Evolutionary conservation across 2,113 vertebrate genomes (phyloP).

Genomic region (Dipodomys stephensi): DNA sequence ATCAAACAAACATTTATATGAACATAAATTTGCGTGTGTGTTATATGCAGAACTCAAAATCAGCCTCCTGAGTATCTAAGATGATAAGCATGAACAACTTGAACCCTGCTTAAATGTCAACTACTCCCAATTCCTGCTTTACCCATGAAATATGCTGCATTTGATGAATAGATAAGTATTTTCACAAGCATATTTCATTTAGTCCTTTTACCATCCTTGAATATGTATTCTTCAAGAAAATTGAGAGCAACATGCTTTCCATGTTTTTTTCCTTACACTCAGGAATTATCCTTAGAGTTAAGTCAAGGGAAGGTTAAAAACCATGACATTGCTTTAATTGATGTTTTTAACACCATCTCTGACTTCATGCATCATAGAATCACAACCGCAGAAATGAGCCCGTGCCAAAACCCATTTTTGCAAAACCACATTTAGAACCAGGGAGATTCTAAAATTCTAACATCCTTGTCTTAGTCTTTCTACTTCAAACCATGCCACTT

Average conservation of each 20-base stretch:
- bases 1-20: not conserved
- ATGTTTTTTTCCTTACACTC: not conserved
- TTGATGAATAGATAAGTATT: slow-evolving; percentile 7
- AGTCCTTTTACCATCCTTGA: slow-evolving; percentile 21
- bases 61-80: too few relatives aligned
- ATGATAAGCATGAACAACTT: too few relatives aligned
- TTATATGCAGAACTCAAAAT: too few relatives aligned
- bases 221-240: slow-evolving; percentile 53
- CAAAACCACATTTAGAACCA: not conserved
- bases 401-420: not conserved
- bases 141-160: not conserved
- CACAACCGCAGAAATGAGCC: not conserved
- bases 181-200: not conserved
- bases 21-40: too few relatives aligned
- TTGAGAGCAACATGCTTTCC: not conserved
- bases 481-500: not conserved
- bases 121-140: slow-evolving; percentile 36
- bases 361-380: not conserved
- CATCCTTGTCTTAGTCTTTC: not conserved
- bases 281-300: not conserved
- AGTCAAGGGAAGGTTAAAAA: not conserved
- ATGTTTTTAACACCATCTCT: not conserved
- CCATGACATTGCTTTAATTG: not conserved
- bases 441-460: slow-evolving; percentile 23
- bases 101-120: not conserved